phyloP scores from a whole-genome alignment of 2,113 vertebrate genomes.

The Candoia aspera region DNA sequence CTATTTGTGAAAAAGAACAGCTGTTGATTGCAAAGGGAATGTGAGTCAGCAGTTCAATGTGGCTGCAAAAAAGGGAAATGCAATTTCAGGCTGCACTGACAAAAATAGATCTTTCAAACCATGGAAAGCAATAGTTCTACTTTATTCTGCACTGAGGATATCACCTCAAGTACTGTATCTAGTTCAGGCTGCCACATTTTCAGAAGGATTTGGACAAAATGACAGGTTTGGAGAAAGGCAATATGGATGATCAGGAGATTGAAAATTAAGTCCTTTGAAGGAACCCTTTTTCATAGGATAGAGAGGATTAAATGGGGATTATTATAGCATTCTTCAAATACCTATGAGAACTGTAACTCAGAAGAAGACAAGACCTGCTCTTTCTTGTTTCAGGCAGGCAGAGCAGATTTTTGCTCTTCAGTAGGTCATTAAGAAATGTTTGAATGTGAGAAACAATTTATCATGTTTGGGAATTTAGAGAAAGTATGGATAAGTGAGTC shows the following conservation, averaged over 20 bases:
- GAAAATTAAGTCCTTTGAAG: background rate
- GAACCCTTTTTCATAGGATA: background rate
- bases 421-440: background rate
- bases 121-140: background rate
- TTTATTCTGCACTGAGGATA: background rate
- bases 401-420: background rate
- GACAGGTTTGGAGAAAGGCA: background rate
- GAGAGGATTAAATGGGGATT: background rate
- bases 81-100: background rate
- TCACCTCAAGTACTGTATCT: background rate
- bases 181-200: background rate
- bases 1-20: background rate
- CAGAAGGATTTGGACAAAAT: background rate
- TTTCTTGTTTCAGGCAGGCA: background rate
- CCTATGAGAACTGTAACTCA: background rate
- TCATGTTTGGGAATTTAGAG: background rate
- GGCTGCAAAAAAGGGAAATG: background rate
- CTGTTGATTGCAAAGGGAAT: background rate
- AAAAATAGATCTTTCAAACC: background rate
- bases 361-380: background rate
- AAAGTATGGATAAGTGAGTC: background rate
- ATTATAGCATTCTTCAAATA: background rate
- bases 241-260: background rate
- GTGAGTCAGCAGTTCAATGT: background rate
- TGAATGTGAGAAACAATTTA: background rate